These are phyloP conservation scores for Hafferia zeledoni DNA, from an alignment of 2,797 vertebrate species.

Conservation along the genomic window DNA sequence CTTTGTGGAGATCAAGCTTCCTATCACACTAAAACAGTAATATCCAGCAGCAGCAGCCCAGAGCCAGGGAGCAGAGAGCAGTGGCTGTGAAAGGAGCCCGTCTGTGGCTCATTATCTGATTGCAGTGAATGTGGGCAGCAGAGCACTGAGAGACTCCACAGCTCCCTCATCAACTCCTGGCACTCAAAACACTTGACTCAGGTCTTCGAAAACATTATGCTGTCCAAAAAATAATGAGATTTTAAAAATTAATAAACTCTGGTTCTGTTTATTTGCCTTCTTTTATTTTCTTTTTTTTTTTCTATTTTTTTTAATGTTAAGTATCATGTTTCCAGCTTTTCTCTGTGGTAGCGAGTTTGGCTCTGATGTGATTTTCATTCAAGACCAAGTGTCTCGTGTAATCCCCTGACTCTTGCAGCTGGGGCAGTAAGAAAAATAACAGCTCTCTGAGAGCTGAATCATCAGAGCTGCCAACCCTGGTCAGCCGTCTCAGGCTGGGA, in stretches of 20 bases:
- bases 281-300: background rate
- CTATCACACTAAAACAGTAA: background rate
- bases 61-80: background rate
- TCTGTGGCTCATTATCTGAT: background rate
- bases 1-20: background rate
- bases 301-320: background rate
- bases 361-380: conserved; percentile 38
- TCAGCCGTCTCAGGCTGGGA: background rate
- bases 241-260: conserved; percentile 65
- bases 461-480: background rate
- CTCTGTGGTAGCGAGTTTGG: conserved; percentile 18
- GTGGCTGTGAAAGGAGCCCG: background rate
- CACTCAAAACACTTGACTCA: background rate
- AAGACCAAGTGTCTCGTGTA: background rate
- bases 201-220: conserved; percentile 31
- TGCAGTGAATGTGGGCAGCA: conserved; percentile 7
- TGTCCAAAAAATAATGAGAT: conserved; percentile 59
- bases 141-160: background rate
- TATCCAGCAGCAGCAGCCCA: background rate
- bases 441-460: conserved; percentile 13
- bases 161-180: background rate
- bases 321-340: conserved; percentile 4
- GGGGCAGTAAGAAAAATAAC: background rate
- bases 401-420: conserved; percentile 38
- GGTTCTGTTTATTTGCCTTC: conserved; percentile 35